Evolutionary conservation across 2,113 vertebrate genomes (phyloP), one percentile per base, ranked within the genome.

Genomic region (Sardina pilchardus): DNA sequence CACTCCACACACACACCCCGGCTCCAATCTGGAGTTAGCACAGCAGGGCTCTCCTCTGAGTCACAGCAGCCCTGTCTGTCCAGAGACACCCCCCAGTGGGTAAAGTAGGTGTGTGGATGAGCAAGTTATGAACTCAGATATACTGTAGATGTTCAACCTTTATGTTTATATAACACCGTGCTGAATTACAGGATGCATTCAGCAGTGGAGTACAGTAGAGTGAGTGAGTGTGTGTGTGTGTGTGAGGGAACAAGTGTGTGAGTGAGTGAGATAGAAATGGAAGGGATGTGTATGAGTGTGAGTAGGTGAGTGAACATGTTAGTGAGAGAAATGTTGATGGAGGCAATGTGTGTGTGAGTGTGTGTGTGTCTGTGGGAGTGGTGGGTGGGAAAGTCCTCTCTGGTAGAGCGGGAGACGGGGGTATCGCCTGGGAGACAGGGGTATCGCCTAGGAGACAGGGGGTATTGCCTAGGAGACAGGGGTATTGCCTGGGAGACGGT

Each of bases 371-470:
- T 67, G 63, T 30, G 63, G 7, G 63, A 67, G 26, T 30, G 63
- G n/a, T 30, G 8, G 8, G 10, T 67, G 26, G 63, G 63, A 67
- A 67, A 67, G 63, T 10, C 63, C 63, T 67, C 63, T 10, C 7
- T n/a, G 9, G 63, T 2, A 10, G 8, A 9, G 19, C 19, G n/a
- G 26, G 63, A 34, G 30, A 34, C 8, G 26, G 26, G 63, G 83
- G 91, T 89, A 92, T 89, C 80, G 92, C 88, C 87, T 81, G 89
- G 90, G 89, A 59, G 87, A 82, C 45, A 84, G 75, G 83, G 88
- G 39, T 39, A 89, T 89, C 87, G 88, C 86, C n/a, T n/a, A n/a
- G 26, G 63, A 34, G 30, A 34, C 8, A n/a, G 26, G 26, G 63
- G 83, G 91, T 89, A 92, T 89, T 75, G 92, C 88, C 87, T 81